Evolutionary conservation across 2,888 invertebrate species (phyloP), one percentile per base, ranked within the genome.

Genomic region (Drosophila eohydei): DNA sequence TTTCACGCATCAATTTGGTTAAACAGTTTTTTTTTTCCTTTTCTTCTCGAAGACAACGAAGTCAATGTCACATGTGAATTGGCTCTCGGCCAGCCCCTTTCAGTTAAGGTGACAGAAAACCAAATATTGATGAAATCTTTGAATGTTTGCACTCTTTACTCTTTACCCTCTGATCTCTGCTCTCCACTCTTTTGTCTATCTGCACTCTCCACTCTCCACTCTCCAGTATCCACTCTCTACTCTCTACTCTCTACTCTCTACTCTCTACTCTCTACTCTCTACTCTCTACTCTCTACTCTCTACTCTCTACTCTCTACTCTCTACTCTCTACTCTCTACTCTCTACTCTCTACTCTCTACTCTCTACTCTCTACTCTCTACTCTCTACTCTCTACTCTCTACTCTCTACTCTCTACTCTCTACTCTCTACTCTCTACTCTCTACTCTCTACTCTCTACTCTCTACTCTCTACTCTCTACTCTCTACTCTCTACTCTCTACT

Each of bases 1-100:
- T 77, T 77, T 74, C 51, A 74, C 60, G 71, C 71, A 79, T 77
- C 66, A 79, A 79, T 77, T 77, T 79, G 80, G 50, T 70, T 79
- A 77, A 79, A 71, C 70, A 79, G 61, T 62, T 67, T 44, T 21
- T 38, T 38, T 41, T 14, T 16, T 30, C 2, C 34, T 16, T 8
- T 30, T 8, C 26, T 4, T 6, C 16, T 16, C 8, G 16, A 11
- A 30, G 16, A 2, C 11, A 14, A 5, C 16, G 11, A 43, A 54
- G 60, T 63, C 74, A 69, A 30, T 4, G 46, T 34, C 64, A 64
- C 44, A 38, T 65, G 44, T 56, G 64, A 28, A 32, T 32, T 34
- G 50, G 6, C 11, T 0, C 6, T 16, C 32, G 43, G 2, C 12
- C 9, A 2, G 14, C 21, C 38, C 30, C 16, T 28, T 28, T 8